Evolutionary conservation across 2,113 vertebrate species (phyloP).

Genomic region (Antechinus flavipes): DNA sequence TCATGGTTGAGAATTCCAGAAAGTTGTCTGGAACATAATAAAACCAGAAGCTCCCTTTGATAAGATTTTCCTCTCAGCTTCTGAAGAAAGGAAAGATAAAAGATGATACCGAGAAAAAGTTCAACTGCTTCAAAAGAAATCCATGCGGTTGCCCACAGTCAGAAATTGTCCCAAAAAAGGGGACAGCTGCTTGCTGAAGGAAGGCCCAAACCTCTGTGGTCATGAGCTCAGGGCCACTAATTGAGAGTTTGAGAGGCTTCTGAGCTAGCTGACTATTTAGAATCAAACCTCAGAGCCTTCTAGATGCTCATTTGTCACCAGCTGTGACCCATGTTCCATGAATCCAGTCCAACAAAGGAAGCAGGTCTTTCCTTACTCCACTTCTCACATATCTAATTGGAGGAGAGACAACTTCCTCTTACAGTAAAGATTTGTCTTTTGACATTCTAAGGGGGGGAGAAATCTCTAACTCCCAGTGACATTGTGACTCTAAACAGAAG

Average conservation of each 20-base stretch:
- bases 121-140: conserved; percentile 66
- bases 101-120: conserved; percentile 70
- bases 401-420: background rate
- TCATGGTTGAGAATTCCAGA: conserved; percentile 76
- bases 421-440: background rate
- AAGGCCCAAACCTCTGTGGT: conserved; percentile 20
- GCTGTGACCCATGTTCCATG: conserved; percentile 21
- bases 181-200: conserved; percentile 61
- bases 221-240: conserved; percentile 67
- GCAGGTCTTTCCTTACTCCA: background rate
- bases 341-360: conserved; percentile 47
- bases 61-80: conserved; percentile 65
- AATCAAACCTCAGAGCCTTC: conserved; percentile 47
- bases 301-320: conserved; percentile 42
- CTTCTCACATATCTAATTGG: background rate
- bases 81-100: conserved; percentile 73
- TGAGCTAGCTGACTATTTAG: conserved; percentile 37
- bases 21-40: conserved; percentile 74
- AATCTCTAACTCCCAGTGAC: background rate
- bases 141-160: conserved; percentile 61
- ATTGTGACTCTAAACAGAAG: background rate
- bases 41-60: conserved; percentile 79
- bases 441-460: background rate
- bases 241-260: conserved; percentile 39
- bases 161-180: conserved; percentile 68